Evolutionary conservation across 2,113 vertebrate genomes (phyloP), one percentile per base, ranked within the genome.

Genomic region (Labeo catla): DNA sequence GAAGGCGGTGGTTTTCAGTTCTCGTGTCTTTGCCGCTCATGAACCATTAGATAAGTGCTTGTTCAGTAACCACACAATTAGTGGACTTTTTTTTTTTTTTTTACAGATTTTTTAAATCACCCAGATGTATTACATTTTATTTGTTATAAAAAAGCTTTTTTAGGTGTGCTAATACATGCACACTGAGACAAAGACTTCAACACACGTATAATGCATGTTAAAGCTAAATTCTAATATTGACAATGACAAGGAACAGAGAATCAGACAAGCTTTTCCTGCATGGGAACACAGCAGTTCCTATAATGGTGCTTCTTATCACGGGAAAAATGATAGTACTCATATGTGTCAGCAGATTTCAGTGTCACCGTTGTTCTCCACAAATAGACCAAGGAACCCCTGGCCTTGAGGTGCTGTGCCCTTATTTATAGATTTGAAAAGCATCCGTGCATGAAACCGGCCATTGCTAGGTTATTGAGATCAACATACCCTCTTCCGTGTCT

Each of bases 341-440:
- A 45, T 45, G 66, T 65, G 59, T 87, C 86, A 84, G 70, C 72
- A 70, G 59, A 79, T 66, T 76, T 78, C 78, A 68, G 50, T 68
- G 79, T 72, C 82, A 78, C 77, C 63, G 8, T 45, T 78, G 78
- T 78, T 84, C 73, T 85, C 76, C 54, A 49, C 19, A 89, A 89
- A 86, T 85, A 79, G 84, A 70, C 57, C 13, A 1, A 61, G 76
- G 86, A 87, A 84, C 86, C 63, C 43, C 63, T 81, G 81, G 86
- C 88, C 86, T 84, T 68, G 49, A 86, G 81, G 84, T 85, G 86
- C 83, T 63, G 76, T 65, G 36, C 76, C 74, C 63, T 57, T 84
- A 84, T 87, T 87, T 87, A 87, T 79, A 84, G 66, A 45, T 77
- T 23, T 54, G 34, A 43, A 70, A 54, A 84, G 86, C 81, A 78